Evolutionary conservation across 1,140 invertebrate genomes (phyloP).

Genomic region (Pentalonia nigronervosa): DNA sequence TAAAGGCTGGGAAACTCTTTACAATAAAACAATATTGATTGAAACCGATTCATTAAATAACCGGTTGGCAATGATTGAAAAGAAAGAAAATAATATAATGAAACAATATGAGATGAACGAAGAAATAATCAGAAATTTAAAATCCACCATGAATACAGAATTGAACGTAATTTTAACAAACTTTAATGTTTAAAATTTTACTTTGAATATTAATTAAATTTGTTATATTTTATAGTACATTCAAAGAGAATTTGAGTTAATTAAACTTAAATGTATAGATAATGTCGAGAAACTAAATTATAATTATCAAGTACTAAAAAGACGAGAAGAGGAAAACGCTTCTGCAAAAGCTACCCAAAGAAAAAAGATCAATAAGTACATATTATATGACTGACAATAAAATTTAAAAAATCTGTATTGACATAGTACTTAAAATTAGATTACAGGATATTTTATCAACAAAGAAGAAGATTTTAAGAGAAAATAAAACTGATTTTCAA

Average conservation of each 20-base stretch:
- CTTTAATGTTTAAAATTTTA: neutral
- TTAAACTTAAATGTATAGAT: slow-evolving; percentile 66
- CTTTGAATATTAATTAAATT: neutral
- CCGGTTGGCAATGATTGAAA: slow-evolving; percentile 40
- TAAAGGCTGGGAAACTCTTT: neutral
- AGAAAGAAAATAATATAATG: slow-evolving; percentile 56
- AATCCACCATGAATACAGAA: slow-evolving; percentile 32
- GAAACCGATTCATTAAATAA: slow-evolving; percentile 16
- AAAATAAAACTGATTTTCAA: slow-evolving; percentile 37
- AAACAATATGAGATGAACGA: slow-evolving; percentile 46
- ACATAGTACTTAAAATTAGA: neutral
- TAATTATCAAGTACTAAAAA: slow-evolving; percentile 67
- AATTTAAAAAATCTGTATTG: neutral
- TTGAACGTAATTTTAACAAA: slow-evolving; percentile 7
- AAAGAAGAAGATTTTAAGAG: slow-evolving; percentile 18
- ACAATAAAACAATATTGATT: neutral
- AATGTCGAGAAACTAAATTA: slow-evolving; percentile 69
- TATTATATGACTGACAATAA: neutral
- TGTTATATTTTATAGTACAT: slow-evolving; percentile 62
- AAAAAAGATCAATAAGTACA: slow-evolving; percentile 64
- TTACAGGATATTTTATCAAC: slow-evolving; percentile 46
- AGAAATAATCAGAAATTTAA: slow-evolving; percentile 44
- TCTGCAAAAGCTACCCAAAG: slow-evolving; percentile 67
- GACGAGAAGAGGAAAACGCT: slow-evolving; percentile 67
- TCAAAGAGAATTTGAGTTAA: slow-evolving; percentile 66